A percentile compares a stretch with the other conserved stretches of the same genome.
Conservation (phyloP, 2,797 vertebrate species). For the Lophotriccus pileatus region DNA sequence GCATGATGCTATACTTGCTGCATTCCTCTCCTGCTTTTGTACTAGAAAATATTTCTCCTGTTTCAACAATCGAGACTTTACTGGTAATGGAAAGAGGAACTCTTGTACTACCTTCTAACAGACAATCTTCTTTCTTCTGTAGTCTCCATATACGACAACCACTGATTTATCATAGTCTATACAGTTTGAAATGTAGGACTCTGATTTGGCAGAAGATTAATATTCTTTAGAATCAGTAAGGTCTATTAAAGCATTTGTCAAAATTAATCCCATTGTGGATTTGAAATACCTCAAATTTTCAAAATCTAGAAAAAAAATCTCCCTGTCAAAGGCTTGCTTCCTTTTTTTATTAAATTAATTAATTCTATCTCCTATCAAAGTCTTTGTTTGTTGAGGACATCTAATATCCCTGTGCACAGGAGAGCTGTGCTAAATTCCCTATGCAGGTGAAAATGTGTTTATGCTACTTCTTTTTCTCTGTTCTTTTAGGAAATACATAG, state of each 20-base stretch:
- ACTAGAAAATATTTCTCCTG: not conserved
- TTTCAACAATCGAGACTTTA: not conserved
- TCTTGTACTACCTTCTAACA: not conserved
- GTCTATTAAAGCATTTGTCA: not conserved
- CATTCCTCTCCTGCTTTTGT: not conserved
- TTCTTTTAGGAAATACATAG: not conserved
- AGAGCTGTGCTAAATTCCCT: not conserved
- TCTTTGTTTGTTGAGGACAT: not conserved
- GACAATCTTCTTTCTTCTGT: not conserved
- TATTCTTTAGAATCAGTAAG: not conserved
- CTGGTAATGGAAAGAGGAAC: not conserved
- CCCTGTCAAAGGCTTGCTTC: not conserved
- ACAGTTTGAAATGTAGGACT: not conserved
- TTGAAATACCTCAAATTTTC: not conserved
- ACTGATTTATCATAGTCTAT: not conserved
- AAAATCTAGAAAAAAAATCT: not conserved
- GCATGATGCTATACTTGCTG: not conserved
- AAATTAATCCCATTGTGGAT: not conserved
- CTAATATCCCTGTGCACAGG: not conserved
- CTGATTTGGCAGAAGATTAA: not conserved
- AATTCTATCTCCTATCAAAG: not conserved
- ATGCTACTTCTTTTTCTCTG: not conserved
- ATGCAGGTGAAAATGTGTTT: not conserved
- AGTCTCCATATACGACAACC: not conserved
- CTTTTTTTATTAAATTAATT: not conserved